phyloP scores from a whole-genome alignment of 1,140 invertebrate species.

The Achatina immaculata region DNA sequence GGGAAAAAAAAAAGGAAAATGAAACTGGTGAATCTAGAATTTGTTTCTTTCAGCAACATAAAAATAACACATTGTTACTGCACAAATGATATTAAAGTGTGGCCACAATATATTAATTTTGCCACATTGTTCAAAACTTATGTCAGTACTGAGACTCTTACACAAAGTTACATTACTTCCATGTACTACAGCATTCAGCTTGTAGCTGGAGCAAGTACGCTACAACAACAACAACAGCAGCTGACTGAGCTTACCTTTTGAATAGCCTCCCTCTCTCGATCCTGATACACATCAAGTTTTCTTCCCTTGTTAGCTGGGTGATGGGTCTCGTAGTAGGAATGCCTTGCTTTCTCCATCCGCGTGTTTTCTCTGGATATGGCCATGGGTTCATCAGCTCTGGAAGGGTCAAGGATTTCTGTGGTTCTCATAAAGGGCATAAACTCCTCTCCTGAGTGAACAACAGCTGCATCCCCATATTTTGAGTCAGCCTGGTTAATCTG shows the following conservation, averaged over 20 bases:
- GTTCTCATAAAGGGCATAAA: constrained; percentile 70
- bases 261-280: constrained; percentile 48
- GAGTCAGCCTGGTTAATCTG: constrained; percentile 5
- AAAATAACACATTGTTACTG: no score
- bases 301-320: constrained; percentile 66
- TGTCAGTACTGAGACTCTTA: no score
- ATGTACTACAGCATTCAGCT: no score
- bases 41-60: no score
- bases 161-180: no score
- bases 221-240: no score
- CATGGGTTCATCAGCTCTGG: constrained; percentile 61
- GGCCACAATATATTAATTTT: no score
- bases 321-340: constrained; percentile 62
- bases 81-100: no score
- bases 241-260: constrained; percentile 44
- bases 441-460: constrained; percentile 50
- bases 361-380: constrained; percentile 67
- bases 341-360: constrained; percentile 59
- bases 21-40: no score
- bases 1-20: background rate
- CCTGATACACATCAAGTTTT: constrained; percentile 57
- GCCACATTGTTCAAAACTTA: no score
- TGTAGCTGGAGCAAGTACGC: no score
- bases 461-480: constrained; percentile 23
- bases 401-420: constrained; percentile 67